Base-by-base conservation (phyloP, 2,888 invertebrate species). In the Bombyx huttoni region DNA sequence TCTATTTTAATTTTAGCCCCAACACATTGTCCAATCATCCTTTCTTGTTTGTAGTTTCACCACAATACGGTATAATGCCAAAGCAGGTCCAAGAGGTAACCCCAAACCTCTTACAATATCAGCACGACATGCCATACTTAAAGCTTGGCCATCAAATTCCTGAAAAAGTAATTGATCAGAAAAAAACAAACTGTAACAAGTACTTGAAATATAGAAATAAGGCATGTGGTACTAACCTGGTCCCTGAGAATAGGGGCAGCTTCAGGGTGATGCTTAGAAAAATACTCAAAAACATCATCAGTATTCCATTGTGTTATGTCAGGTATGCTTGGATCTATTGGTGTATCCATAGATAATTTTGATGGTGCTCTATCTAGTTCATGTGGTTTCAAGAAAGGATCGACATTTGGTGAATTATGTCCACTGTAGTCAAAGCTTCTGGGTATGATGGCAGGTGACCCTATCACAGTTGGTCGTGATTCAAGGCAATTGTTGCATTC, bases 91-190 rank as follows among this genome's bases (percentile, higher is more conserved):
- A 12, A 98, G 86, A 57, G 95, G 94, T 14, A 98, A 84, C 47
- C 94, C 92, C 56, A 98, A 87, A 45, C 94, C 94, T 54, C 91
- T 92, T 3, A 98, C 89, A 33, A 98, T 94, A 72, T 98, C 97
- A 46, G 92, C 91, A 58, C 98, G 90, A 64, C 94, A 93, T 76
- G 98, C 92, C 65, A 98, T 90, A 55, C 97, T 87, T 52, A 98
- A 78, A 0, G 96, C 95, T 66, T 92, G 92, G 0, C 98, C 98
- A 87, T 98, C 98, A 57, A 98, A 96, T 73, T 97, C 96, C 95
- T 96, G 79, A 51, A 68, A 69, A 24, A 3, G 24, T 5, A 24
- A 1, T 24, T 24, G 3, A 24, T 24, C 5, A 3, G 3, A 24
- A 24, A 24, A 24, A 24, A 24, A 3, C 5, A 24, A 24, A 24